A percentile compares a stretch with the other conserved stretches of the same genome.
Evolutionary conservation across 37 sponge, comb jelly and placozoan genomes (phyloP).

Genomic region (Corticium candelabrum): DNA sequence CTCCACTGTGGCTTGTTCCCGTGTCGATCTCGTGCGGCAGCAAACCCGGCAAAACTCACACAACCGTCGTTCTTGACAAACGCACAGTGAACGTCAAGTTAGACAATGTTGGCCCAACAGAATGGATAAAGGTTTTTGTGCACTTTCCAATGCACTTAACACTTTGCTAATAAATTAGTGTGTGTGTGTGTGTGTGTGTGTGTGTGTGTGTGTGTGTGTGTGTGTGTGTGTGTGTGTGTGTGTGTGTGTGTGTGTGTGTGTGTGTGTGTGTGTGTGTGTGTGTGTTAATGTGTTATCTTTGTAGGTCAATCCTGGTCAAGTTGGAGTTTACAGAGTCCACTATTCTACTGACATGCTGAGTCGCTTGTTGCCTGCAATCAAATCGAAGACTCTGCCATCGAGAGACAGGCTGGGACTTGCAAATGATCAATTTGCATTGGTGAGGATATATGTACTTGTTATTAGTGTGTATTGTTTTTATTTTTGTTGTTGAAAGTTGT

Average conservation of each 20-base stretch:
- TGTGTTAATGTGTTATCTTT: slow-evolving; percentile 11
- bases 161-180: neutral
- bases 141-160: no score
- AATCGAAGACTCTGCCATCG: slow-evolving; percentile 34
- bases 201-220: no score
- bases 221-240: no score
- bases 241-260: no score
- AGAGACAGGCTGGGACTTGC: slow-evolving; percentile 66
- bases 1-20: neutral
- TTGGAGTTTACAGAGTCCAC: slow-evolving; percentile 86
- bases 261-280: no score
- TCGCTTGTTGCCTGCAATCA: slow-evolving; percentile 50
- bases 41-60: neutral
- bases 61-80: neutral
- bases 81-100: neutral
- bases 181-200: no score
- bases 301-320: slow-evolving; percentile 59
- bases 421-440: slow-evolving; percentile 75
- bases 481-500: neutral
- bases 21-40: neutral
- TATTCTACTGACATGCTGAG: slow-evolving; percentile 67
- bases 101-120: neutral
- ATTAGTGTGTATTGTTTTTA: no score
- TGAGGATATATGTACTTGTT: slow-evolving; percentile 20
- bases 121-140: neutral